Evolutionary conservation across 2,888 invertebrate species (phyloP), one percentile per base, ranked within the genome.

Genomic region (Meteorus colon): DNA sequence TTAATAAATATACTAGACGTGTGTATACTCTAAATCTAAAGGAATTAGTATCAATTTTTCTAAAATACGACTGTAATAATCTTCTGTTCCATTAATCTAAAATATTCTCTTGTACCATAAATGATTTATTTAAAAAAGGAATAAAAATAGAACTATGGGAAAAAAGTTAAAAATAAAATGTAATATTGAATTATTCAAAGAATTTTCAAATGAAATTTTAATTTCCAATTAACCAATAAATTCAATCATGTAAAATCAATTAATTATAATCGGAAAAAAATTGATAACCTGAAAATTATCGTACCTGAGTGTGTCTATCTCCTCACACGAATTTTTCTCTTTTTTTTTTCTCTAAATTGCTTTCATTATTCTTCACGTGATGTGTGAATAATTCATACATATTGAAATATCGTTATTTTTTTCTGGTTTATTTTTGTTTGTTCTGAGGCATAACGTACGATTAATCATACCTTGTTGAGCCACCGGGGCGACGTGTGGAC

Each of bases 381-480:
- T 19, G 1, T 55, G 24, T 55, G 29, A 1, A 16, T 63, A 63
- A 24, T 63, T 63, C 14, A n/a, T 63, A 34, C 0, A n/a, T 68
- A 27, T 48, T 27, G 14, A 6, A 2, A 68, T 41, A 48, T 45
- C n/a, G 4, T 19, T 27, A 24, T 24, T 69, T 72, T 72, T 66
- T n/a, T 31, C 45, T 48, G 29, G 69, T 27, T 14, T 45, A 63
- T 55, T 59, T 73, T 65, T 41, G 51, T 65, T 72, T 63, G 69
- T 68, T 73, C 72, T 75, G 75, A 75, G 74, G 72, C 60, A 75
- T 79, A 69, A 73, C 34, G 37, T 78, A 74, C 75, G 76, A 77
- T 82, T 77, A 76, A 76, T 79, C 87, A 86, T 87, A 88, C 88
- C 88, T 88, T 86, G 84, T 82, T 82, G 84, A 81, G 81, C 80